phyloP scores from a whole-genome alignment of 2,888 invertebrate genomes.

The Harpalus rufipes region DNA sequence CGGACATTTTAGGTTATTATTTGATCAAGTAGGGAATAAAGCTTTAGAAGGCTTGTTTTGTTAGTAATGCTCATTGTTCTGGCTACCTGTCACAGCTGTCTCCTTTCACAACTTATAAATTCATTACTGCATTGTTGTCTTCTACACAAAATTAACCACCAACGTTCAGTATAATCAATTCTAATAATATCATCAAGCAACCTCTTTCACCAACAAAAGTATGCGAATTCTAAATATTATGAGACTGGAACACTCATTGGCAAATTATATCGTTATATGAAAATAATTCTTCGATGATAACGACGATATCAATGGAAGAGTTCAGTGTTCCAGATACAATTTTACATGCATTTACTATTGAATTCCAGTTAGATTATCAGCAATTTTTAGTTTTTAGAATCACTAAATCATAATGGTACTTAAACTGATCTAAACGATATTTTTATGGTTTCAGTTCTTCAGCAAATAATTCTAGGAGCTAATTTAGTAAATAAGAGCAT shows the following conservation, averaged over 20 bases:
- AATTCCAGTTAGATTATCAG: no score
- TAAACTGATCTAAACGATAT: no score
- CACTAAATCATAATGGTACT: no score
- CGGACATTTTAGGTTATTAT: not conserved
- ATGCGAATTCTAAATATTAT: not conserved
- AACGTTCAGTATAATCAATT: not conserved
- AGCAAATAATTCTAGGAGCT: no score
- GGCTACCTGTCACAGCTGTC: slow-evolving; percentile 18
- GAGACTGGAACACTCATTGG: not conserved
- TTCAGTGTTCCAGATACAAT: no score
- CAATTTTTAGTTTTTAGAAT: no score
- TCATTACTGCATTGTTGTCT: not conserved
- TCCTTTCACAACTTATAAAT: slow-evolving; percentile 10
- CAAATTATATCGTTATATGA: no score
- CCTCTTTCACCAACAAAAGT: not conserved
- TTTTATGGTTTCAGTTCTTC: no score
- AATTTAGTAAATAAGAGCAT: no score
- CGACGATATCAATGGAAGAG: no score
- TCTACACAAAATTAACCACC: not conserved
- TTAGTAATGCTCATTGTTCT: slow-evolving; percentile 3
- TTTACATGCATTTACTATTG: no score
- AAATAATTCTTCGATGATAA: no score
- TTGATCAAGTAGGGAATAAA: not conserved
- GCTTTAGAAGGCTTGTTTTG: not conserved
- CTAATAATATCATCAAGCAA: not conserved